Evolutionary conservation across 2,888 invertebrate species (phyloP).

Genomic region (Amblyjoppa fuscipennis): DNA sequence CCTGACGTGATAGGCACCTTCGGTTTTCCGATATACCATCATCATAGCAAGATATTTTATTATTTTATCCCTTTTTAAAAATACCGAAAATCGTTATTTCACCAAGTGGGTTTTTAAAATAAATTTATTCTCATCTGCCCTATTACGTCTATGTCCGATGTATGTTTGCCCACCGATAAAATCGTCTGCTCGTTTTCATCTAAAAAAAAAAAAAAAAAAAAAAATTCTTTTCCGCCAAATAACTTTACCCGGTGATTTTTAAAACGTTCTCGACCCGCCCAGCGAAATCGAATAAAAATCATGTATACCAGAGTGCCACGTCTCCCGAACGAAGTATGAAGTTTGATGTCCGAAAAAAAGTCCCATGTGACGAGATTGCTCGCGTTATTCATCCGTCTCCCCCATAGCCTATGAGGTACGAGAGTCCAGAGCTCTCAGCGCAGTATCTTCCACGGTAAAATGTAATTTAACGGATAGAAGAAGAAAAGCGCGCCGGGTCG

Average conservation of each 20-base stretch:
- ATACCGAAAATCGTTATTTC: neutral
- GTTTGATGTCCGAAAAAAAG: conserved; percentile 10
- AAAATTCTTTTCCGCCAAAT: neutral
- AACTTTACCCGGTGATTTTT: neutral
- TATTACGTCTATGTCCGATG: neutral
- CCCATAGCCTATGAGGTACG: conserved; percentile 41
- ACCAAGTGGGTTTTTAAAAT: neutral
- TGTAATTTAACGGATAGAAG: conserved; percentile 66
- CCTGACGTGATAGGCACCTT: neutral
- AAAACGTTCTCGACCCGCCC: neutral
- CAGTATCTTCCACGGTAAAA: conserved; percentile 61
- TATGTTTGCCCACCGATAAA: neutral
- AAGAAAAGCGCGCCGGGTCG: conserved; percentile 35
- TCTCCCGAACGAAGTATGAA: conserved; percentile 16
- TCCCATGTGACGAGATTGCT: conserved; percentile 32
- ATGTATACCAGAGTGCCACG: neutral
- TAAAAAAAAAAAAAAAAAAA: neutral
- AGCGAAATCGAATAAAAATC: conserved; percentile 10
- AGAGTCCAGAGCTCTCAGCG: conserved; percentile 48
- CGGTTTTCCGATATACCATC: neutral
- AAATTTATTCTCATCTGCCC: neutral
- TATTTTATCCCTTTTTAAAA: neutral
- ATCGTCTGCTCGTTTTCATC: too few species aligned
- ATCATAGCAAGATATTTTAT: neutral
- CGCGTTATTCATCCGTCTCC: conserved; percentile 29